These are phyloP conservation scores for Chloropsis cyanopogon DNA, from an alignment of 2,113 vertebrate species.

Conservation along the genomic window DNA sequence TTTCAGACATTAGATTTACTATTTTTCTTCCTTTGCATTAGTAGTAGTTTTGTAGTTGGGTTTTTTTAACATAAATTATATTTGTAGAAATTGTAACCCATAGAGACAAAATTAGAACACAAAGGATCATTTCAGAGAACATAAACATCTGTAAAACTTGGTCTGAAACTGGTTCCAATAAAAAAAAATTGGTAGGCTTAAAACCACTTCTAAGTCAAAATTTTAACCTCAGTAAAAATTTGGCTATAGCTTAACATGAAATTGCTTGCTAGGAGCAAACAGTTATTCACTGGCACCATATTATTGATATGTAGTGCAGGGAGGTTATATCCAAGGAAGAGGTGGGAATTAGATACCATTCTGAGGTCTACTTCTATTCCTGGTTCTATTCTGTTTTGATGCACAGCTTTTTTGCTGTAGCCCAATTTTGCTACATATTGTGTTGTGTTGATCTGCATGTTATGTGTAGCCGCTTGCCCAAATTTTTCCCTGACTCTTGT, in stretches of 20 bases:
- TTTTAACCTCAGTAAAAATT: not conserved
- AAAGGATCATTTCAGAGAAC: not conserved
- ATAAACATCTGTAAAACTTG: not conserved
- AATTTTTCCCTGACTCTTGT: not conserved
- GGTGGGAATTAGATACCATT: not conserved
- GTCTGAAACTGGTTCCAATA: not conserved
- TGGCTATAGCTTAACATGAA: not conserved
- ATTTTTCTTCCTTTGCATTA: not conserved
- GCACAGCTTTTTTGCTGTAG: not conserved
- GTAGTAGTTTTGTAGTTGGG: not conserved
- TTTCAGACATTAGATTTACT: not conserved
- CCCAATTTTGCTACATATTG: not conserved
- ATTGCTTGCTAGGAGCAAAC: not conserved
- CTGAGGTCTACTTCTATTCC: not conserved
- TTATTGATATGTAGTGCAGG: not conserved
- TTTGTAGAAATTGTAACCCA: not conserved
- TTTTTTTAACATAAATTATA: not conserved
- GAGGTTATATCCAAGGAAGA: not conserved
- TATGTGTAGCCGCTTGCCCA: not conserved
- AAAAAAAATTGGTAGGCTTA: not conserved
- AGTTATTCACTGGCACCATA: not conserved
- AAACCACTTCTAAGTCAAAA: not conserved
- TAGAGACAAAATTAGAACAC: not conserved
- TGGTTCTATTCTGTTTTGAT: not conserved
- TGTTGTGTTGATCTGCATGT: not conserved